Evolutionary conservation across 2,888 invertebrate genomes (phyloP).

Genomic region (Ennomos fuscantarius): DNA sequence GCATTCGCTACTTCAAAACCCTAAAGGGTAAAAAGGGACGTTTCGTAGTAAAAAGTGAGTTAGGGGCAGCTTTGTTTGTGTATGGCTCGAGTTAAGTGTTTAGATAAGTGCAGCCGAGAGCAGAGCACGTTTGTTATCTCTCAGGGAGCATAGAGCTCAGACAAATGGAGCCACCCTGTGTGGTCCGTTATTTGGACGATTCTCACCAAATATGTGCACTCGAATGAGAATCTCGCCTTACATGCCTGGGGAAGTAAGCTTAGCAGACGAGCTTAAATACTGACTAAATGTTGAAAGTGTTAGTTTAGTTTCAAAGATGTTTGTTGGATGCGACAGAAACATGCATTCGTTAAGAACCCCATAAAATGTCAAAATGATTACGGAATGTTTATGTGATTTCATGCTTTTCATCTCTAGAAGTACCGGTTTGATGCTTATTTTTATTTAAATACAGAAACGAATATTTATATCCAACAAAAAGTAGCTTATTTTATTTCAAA

Average conservation of each 20-base stretch:
- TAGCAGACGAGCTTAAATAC: slow-evolving; percentile 42
- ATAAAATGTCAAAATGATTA: slow-evolving; percentile 16
- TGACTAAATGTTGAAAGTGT: slow-evolving; percentile 23
- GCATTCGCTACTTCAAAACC: slow-evolving; percentile 70
- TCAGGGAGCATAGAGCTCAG: slow-evolving; percentile 68
- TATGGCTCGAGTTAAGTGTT: slow-evolving; percentile 81
- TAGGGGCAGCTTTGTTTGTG: slow-evolving; percentile 81
- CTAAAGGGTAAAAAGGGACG: slow-evolving; percentile 79
- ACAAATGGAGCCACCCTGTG: slow-evolving; percentile 83
- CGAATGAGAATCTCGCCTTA: slow-evolving; percentile 55
- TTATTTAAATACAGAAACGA: slow-evolving; percentile 29
- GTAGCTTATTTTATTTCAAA: slow-evolving; percentile 24
- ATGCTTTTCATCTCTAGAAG: slow-evolving; percentile 19
- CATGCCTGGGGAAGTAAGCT: slow-evolving; percentile 44
- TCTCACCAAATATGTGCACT: slow-evolving; percentile 71
- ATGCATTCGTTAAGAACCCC: slow-evolving; percentile 31
- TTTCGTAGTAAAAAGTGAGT: slow-evolving; percentile 81
- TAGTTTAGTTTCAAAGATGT: slow-evolving; percentile 22
- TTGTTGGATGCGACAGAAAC: slow-evolving; percentile 17
- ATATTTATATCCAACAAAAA: slow-evolving; percentile 19
- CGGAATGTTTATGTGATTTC: slow-evolving; percentile 24
- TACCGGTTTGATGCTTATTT: slow-evolving; percentile 22
- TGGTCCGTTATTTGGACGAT: slow-evolving; percentile 76
- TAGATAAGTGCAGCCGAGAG: slow-evolving; percentile 83
- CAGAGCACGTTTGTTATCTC: slow-evolving; percentile 81